Evolutionary conservation across 1,140 invertebrate species (phyloP).

Genomic region (Panonychus citri): DNA sequence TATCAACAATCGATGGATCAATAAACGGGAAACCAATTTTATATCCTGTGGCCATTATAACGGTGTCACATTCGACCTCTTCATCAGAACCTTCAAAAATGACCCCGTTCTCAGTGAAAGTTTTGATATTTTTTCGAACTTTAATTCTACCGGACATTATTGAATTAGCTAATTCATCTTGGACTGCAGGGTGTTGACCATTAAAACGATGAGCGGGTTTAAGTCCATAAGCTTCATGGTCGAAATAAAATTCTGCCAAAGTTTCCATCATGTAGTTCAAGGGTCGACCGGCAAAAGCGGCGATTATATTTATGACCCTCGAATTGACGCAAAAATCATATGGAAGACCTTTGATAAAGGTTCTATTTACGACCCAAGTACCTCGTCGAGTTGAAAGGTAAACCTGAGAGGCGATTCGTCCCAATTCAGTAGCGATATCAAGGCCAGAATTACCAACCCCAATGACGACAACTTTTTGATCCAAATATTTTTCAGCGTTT

Average conservation of each 20-base stretch:
- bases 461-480: slow-evolving; percentile 25
- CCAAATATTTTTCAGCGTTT: slow-evolving; percentile 18
- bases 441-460: slow-evolving; percentile 33
- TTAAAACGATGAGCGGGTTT: slow-evolving; percentile 24
- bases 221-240: slow-evolving; percentile 26
- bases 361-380: background rate
- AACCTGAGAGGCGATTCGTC: slow-evolving; percentile 16
- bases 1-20: slow-evolving; percentile 11
- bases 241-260: slow-evolving; percentile 20
- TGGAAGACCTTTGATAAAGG: slow-evolving; percentile 19
- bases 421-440: slow-evolving; percentile 30
- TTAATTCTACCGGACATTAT: slow-evolving; percentile 25
- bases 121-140: slow-evolving; percentile 23
- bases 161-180: slow-evolving; percentile 29
- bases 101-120: slow-evolving; percentile 20
- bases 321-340: slow-evolving; percentile 16
- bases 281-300: slow-evolving; percentile 3
- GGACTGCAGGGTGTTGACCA: slow-evolving; percentile 29
- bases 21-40: slow-evolving; percentile 22
- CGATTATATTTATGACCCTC: slow-evolving; percentile 6
- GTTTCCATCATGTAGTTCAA: slow-evolving; percentile 3
- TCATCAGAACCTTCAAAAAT: slow-evolving; percentile 25
- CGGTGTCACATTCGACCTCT: slow-evolving; percentile 9
- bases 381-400: background rate
- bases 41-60: background rate